These are phyloP conservation scores for Microctonus brassicae DNA, from an alignment of 2,888 invertebrate genomes.

Conservation along the genomic window DNA sequence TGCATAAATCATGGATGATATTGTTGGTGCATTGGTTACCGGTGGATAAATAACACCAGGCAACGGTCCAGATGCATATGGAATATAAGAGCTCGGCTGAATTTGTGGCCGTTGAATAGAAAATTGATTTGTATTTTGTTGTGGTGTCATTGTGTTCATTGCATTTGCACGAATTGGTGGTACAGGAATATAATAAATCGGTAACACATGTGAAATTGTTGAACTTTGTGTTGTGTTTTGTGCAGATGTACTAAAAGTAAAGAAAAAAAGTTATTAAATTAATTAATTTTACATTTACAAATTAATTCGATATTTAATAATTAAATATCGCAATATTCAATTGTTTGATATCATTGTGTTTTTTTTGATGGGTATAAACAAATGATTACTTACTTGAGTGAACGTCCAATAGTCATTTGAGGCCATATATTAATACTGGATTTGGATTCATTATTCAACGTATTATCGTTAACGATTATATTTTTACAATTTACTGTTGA, in stretches of 20 bases:
- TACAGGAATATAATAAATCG: slow-evolving; percentile 74
- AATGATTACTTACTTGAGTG: slow-evolving; percentile 56
- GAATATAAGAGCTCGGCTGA: slow-evolving; percentile 58
- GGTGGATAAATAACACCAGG: slow-evolving; percentile 75
- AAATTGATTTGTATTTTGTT: slow-evolving; percentile 50
- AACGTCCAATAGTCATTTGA: slow-evolving; percentile 72
- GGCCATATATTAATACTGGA: slow-evolving; percentile 74
- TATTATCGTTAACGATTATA: slow-evolving; percentile 43
- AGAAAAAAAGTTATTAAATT: not conserved
- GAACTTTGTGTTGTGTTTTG: slow-evolving; percentile 66
- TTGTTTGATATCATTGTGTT: too few species aligned
- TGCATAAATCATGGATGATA: slow-evolving; percentile 75
- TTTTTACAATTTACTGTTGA: slow-evolving; percentile 24
- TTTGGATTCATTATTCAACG: slow-evolving; percentile 48
- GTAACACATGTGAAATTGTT: slow-evolving; percentile 60
- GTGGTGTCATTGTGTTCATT: slow-evolving; percentile 40
- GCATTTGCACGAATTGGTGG: slow-evolving; percentile 59
- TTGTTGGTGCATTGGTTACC: slow-evolving; percentile 60
- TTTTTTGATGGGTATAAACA: too few species aligned
- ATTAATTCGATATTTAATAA: not conserved
- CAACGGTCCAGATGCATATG: slow-evolving; percentile 72
- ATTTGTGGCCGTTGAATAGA: slow-evolving; percentile 10
- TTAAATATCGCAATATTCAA: not conserved
- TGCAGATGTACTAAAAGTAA: slow-evolving; percentile 49
- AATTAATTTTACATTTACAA: too few species aligned